Percentiles rank a stretch among this genome's conserved stretches.
Conservation (phyloP, 92 coral and sea anemone species). For the Hydrozoanthus gracilis region DNA sequence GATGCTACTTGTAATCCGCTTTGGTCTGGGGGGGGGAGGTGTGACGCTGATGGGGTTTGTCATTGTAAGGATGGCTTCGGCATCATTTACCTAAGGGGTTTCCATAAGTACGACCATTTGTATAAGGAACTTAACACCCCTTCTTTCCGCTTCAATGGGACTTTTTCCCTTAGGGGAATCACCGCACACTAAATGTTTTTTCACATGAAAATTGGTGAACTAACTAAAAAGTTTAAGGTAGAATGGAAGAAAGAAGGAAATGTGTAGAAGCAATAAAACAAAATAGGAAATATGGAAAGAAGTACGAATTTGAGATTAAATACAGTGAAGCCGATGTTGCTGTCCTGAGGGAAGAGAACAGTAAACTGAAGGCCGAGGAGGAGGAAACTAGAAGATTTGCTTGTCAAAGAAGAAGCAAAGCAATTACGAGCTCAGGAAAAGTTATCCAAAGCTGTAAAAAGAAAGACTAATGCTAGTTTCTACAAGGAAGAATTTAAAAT, state of each 20-base stretch:
- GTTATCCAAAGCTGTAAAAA: slow-evolving; percentile 18
- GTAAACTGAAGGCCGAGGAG: slow-evolving; percentile 24
- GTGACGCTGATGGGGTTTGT: no score
- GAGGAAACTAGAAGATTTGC: slow-evolving; percentile 37
- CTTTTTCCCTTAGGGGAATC: no score
- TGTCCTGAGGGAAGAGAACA: slow-evolving; percentile 10
- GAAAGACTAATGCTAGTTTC: neutral
- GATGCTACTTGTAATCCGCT: no score
- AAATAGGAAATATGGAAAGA: slow-evolving; percentile 24
- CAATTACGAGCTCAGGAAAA: slow-evolving; percentile 31
- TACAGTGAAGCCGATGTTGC: slow-evolving; percentile 36
- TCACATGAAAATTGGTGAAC: slow-evolving; percentile 18
- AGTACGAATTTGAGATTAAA: slow-evolving; percentile 31
- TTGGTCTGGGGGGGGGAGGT: no score
- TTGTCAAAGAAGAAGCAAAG: slow-evolving; percentile 38
- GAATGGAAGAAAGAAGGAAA: slow-evolving; percentile 41
- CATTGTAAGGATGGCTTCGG: no score
- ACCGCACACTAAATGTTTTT: no score
- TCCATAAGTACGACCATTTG: no score
- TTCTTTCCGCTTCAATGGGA: no score
- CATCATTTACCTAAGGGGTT: no score
- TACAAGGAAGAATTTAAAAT: slow-evolving; percentile 40
- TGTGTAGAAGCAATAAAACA: neutral
- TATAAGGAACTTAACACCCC: no score
- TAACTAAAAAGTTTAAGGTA: slow-evolving; percentile 13